These are phyloP conservation scores for Pelagia noctiluca DNA, from an alignment of 30 jellyfish, hydroid and myxozoan species.

Conservation along the genomic window DNA sequence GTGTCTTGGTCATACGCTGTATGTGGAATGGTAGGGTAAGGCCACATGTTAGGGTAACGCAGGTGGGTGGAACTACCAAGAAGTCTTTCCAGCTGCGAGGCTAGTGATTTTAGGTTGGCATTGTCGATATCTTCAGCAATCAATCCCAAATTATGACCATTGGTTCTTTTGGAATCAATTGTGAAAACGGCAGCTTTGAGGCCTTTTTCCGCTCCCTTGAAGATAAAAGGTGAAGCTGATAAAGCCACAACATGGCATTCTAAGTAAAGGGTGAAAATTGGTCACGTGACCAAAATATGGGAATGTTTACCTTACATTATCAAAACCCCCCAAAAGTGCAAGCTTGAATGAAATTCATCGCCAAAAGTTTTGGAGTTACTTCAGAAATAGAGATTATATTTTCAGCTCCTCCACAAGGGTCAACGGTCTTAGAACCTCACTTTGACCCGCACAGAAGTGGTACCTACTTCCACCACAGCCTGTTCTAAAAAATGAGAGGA, in stretches of 20 bases:
- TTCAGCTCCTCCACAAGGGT: background rate
- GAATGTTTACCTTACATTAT: background rate
- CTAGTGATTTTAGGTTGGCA: constrained; percentile 4
- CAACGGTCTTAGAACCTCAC: too few species aligned
- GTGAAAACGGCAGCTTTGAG: constrained; percentile 69
- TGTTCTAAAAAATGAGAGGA: too few species aligned
- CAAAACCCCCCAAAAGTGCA: background rate
- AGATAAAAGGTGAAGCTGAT: background rate
- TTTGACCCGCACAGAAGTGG: too few species aligned
- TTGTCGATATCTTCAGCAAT: constrained; percentile 7
- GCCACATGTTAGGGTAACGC: constrained; percentile 68
- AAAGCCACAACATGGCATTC: background rate
- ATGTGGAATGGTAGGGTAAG: constrained; percentile 59
- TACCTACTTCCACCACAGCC: too few species aligned
- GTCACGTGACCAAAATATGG: constrained; percentile 12
- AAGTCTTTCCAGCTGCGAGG: constrained; percentile 40
- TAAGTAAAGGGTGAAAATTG: background rate
- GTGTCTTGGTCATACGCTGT: constrained; percentile 22
- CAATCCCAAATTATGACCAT: background rate
- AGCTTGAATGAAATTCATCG: background rate
- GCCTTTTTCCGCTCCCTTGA: constrained; percentile 74
- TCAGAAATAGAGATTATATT: background rate
- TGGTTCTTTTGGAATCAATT: constrained; percentile 24
- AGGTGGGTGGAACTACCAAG: constrained; percentile 37
- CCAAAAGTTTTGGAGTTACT: background rate